These are phyloP conservation scores for Magallana angulata DNA, from an alignment of 1,140 invertebrate genomes.

Conservation along the genomic window DNA sequence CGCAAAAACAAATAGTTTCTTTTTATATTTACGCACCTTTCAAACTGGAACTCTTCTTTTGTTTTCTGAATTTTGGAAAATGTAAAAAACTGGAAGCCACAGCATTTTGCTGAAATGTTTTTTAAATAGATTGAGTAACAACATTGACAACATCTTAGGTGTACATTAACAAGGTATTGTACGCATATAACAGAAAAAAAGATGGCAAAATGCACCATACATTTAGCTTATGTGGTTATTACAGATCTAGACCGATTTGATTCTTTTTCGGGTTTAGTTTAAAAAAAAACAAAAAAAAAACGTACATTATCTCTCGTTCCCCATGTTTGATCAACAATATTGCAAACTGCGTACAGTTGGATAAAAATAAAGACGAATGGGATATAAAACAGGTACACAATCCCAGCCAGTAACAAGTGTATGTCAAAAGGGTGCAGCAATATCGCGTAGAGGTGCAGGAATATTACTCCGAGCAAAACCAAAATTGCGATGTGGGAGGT, in stretches of 20 bases:
- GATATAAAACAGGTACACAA: constrained; percentile 68
- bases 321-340: constrained; percentile 72
- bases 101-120: constrained; percentile 55
- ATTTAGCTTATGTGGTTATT: no score
- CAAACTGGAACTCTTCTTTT: constrained; percentile 55
- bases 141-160: no score
- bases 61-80: constrained; percentile 56
- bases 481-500: constrained; percentile 60
- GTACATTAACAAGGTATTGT: no score
- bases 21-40: constrained; percentile 27
- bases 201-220: no score
- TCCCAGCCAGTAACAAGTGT: constrained; percentile 58
- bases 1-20: no score
- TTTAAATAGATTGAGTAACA: no score
- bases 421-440: constrained; percentile 65
- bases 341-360: constrained; percentile 68
- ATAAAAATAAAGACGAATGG: constrained; percentile 69
- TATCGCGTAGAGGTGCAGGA: constrained; percentile 62
- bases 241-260: no score
- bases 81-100: constrained; percentile 56
- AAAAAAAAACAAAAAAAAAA: neutral
- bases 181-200: no score
- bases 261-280: no score
- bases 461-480: constrained; percentile 61
- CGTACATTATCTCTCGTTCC: constrained; percentile 68